Base-by-base conservation (phyloP, 2,888 invertebrate genomes). In the Drosophila sordidula region DNA sequence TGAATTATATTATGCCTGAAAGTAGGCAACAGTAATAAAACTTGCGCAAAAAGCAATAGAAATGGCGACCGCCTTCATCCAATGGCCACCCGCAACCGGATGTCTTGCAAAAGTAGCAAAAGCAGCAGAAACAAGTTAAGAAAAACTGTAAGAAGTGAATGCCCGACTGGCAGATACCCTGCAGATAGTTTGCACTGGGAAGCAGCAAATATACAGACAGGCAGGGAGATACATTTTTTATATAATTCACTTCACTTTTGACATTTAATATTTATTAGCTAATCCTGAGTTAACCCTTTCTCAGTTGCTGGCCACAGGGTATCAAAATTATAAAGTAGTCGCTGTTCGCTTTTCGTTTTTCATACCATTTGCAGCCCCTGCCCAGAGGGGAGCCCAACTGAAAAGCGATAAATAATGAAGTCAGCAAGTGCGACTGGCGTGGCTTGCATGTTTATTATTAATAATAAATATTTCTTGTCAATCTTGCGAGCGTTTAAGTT, bases 351-450 rank as follows among this genome's bases (percentile, higher is more conserved):
- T 50, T 58, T 52, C 63, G 54, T 58, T 75, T 71, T 69, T 70
- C 75, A 63, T 78, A 72, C 44, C 47, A 14, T 64, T 67, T 29
- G 29, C 29, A 29, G 3, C 29, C 57, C 29, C 25, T 25, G 18
- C 22, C n/a, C 12, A 9, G 29, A 9, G 8, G 29, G 16, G 2
- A 4, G 32, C 25, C 18, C 45, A 41, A 52, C 72, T 84, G 69
- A 82, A 82, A 84, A 80, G 80, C 87, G 75, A 86, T 86, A 87
- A 87, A 86, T 86, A 84, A 86, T 87, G 79, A 86, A 86, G 87
- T 80, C 85, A 85, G 85, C 84, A 82, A 86, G 87, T 87, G 84
- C 82, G 78, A 71, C 61, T 82, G 84, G 84, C 86, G 63, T 78
- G 73, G 80, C 86, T 86, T 74, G 85, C 85, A 86, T 86, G 85